Evolutionary conservation across 2,888 invertebrate species (phyloP).

Genomic region (Chymomyza amoena): DNA sequence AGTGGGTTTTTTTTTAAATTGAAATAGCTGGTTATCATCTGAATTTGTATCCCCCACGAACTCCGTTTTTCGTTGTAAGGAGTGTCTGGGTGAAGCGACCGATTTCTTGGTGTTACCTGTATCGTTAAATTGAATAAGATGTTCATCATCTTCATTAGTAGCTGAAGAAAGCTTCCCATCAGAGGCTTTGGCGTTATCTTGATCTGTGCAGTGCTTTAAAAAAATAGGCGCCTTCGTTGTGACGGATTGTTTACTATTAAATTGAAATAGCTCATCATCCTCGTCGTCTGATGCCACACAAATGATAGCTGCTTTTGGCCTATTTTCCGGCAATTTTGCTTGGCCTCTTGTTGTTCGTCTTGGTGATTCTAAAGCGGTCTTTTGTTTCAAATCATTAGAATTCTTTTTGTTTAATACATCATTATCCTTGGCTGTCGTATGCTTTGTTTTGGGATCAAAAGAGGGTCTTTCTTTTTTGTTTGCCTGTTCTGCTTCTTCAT

Average conservation of each 20-base stretch:
- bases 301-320: neutral
- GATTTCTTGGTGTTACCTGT: neutral
- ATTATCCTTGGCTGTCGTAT: neutral
- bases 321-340: neutral
- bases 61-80: neutral
- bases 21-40: conserved; percentile 23
- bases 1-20: conserved; percentile 28
- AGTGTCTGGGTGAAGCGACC: neutral
- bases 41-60: neutral
- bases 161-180: neutral
- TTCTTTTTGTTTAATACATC: neutral
- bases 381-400: conserved; percentile 1
- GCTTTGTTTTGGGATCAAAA: neutral
- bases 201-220: neutral
- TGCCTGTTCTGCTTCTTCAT: neutral
- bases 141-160: conserved; percentile 22
- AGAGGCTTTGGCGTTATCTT: neutral
- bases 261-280: neutral
- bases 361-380: neutral
- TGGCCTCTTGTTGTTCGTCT: conserved; percentile 30
- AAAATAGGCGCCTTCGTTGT: neutral
- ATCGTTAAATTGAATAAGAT: conserved; percentile 48
- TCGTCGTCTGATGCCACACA: neutral
- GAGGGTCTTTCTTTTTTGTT: conserved; percentile 17
- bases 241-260: neutral